Percentiles rank a stretch among this genome's conserved stretches.
phyloP scores from a whole-genome alignment of 1,140 invertebrate species.

The Anastrepha obliqua region DNA sequence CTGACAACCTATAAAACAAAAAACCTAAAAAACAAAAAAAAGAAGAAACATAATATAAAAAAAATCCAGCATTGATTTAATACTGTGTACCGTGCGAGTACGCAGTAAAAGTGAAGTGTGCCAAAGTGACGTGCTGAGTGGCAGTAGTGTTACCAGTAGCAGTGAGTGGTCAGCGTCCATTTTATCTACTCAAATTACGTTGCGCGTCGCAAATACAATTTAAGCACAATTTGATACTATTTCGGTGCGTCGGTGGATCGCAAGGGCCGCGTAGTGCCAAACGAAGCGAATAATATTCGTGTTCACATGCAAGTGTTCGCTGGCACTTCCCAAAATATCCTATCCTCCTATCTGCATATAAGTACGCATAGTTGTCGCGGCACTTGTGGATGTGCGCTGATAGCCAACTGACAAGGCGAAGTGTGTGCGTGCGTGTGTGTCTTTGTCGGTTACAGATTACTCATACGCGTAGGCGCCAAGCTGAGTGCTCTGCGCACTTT shows the following conservation, averaged over 20 bases:
- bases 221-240: neutral
- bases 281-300: too few relatives aligned
- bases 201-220: neutral
- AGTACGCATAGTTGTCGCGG: neutral
- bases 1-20: neutral
- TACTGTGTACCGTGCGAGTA: too few relatives aligned
- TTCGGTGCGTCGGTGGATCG: neutral
- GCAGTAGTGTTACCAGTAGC: too few relatives aligned
- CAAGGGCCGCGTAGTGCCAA: too few relatives aligned
- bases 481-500: neutral
- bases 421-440: neutral
- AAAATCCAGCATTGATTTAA: neutral
- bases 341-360: neutral
- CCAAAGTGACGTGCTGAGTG: neutral
- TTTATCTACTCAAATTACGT: neutral
- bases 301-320: too few relatives aligned
- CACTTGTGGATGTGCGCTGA: neutral
- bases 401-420: neutral
- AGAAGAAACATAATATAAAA: neutral
- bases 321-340: too few relatives aligned
- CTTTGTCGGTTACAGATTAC: neutral
- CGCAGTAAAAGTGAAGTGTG: neutral
- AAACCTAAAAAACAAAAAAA: neutral
- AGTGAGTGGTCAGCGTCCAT: neutral
- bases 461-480: constrained; percentile 13